phyloP scores from a whole-genome alignment of 2,113 vertebrate genomes.

The Neodon shergylaensis region DNA sequence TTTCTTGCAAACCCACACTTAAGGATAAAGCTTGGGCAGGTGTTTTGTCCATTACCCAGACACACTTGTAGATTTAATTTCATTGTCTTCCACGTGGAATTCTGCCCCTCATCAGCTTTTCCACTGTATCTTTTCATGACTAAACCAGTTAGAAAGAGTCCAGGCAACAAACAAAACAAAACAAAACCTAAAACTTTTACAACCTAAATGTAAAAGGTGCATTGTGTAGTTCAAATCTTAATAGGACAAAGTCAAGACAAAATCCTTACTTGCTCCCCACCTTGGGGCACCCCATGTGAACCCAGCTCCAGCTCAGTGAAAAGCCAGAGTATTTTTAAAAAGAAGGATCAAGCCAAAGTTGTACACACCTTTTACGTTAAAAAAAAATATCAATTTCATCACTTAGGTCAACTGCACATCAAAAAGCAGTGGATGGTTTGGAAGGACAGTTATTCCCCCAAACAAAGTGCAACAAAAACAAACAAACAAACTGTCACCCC shows the following conservation, averaged over 20 bases:
- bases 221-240: conserved; percentile 5
- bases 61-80: conserved; percentile 74
- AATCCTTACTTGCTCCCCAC: not conserved
- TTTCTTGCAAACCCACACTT: not conserved
- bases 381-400: not conserved
- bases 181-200: not conserved
- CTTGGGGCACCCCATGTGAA: not conserved
- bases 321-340: not conserved
- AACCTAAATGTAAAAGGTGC: not conserved
- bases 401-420: conserved; percentile 74
- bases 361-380: not conserved
- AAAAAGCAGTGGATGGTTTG: conserved; percentile 67
- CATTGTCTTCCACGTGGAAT: conserved; percentile 66
- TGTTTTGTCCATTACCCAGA: conserved; percentile 79
- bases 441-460: conserved; percentile 72
- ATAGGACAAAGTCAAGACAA: not conserved
- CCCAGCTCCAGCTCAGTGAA: not conserved
- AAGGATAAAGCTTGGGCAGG: conserved; percentile 56
- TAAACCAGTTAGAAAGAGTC: conserved; percentile 59
- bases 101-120: conserved; percentile 66
- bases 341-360: not conserved
- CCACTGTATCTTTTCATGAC: not conserved
- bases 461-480: conserved; percentile 74
- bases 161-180: not conserved
- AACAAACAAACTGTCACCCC: conserved; percentile 76